Evolutionary conservation across 1,140 invertebrate species (phyloP).

Genomic region (Lepidostoma basale): DNA sequence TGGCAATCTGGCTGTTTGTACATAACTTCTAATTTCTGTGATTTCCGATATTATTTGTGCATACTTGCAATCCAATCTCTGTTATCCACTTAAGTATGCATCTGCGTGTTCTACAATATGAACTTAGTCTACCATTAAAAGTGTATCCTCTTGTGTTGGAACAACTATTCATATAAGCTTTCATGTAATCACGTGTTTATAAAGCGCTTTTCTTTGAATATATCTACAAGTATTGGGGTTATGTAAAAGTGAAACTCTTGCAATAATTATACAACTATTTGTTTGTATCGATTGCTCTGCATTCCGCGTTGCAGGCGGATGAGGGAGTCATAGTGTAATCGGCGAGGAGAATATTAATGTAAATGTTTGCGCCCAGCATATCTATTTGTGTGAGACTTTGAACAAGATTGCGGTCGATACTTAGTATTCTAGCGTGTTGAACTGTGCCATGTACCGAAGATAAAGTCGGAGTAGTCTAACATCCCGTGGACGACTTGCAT

Average conservation of each 20-base stretch:
- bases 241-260: slow-evolving; percentile 5
- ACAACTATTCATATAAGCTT: neutral
- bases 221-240: slow-evolving; percentile 18
- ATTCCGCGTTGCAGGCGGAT: neutral
- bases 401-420: too few relatives aligned
- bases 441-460: too few relatives aligned
- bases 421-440: too few relatives aligned
- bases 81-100: slow-evolving; percentile 1
- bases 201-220: neutral
- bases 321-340: neutral
- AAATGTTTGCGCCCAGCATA: neutral
- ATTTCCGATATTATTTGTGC: slow-evolving; percentile 28
- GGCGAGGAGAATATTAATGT: neutral
- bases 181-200: slow-evolving; percentile 9
- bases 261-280: slow-evolving; percentile 23
- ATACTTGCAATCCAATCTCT: slow-evolving; percentile 13
- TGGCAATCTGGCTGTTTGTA: slow-evolving; percentile 28
- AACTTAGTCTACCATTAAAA: neutral
- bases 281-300: slow-evolving; percentile 11
- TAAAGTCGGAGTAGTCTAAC: too few relatives aligned
- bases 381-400: neutral
- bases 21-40: slow-evolving; percentile 25
- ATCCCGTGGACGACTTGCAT: neutral
- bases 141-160: neutral
- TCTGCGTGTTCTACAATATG: neutral